Percentiles rank a stretch among this genome's conserved stretches.
Evolutionary conservation across 2,888 invertebrate species (phyloP).

Genomic region (Coenonympha arcania): DNA sequence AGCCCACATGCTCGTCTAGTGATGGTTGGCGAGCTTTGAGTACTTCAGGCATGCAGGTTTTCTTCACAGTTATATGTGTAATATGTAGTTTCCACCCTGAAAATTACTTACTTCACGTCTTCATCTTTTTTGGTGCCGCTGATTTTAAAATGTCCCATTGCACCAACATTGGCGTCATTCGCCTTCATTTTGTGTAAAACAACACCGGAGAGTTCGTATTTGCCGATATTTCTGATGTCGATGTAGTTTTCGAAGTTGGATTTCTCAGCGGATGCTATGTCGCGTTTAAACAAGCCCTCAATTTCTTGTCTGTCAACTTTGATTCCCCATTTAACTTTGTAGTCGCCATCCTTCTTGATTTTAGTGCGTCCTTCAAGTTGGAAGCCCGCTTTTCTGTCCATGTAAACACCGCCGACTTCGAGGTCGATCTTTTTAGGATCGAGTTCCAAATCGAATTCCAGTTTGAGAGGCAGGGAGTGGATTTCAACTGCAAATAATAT

Average conservation of each 20-base stretch:
- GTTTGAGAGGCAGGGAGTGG: constrained; percentile 65
- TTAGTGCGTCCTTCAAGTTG: constrained; percentile 72
- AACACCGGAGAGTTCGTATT: constrained; percentile 76
- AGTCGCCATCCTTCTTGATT: constrained; percentile 60
- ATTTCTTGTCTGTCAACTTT: constrained; percentile 47
- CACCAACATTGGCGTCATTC: constrained; percentile 73
- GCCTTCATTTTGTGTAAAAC: constrained; percentile 71
- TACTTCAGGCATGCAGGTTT: too few relatives aligned
- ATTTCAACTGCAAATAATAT: constrained; percentile 73
- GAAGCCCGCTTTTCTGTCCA: constrained; percentile 75
- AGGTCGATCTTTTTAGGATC: constrained; percentile 73
- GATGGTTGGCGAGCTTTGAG: too few relatives aligned
- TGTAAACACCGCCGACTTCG: constrained; percentile 73
- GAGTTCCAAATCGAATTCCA: constrained; percentile 72
- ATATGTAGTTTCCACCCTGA: too few relatives aligned
- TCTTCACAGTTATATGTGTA: too few relatives aligned
- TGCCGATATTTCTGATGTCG: constrained; percentile 75
- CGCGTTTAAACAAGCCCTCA: constrained; percentile 73
- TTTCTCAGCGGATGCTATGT: constrained; percentile 70
- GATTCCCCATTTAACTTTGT: constrained; percentile 51
- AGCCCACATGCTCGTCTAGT: too few relatives aligned
- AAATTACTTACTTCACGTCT: constrained; percentile 74
- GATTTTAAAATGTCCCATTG: constrained; percentile 71
- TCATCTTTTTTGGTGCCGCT: constrained; percentile 65
- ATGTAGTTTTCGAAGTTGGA: constrained; percentile 77